Percentiles rank a stretch among this genome's conserved stretches.
phyloP scores from a whole-genome alignment of 2,888 invertebrate genomes.

The Pollenia amentaria region DNA sequence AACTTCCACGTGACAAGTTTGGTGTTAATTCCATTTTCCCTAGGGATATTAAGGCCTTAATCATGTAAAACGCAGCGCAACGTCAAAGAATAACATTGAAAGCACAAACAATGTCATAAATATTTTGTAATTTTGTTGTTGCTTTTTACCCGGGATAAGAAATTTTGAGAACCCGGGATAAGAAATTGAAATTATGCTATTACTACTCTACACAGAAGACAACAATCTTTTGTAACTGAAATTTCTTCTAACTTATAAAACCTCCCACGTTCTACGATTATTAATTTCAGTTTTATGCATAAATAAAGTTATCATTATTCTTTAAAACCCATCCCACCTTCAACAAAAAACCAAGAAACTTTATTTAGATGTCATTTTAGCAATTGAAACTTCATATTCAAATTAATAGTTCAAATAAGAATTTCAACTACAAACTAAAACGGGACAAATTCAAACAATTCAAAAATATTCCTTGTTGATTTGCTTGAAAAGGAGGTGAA shows the following conservation, averaged over 20 bases:
- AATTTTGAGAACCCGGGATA: too few relatives aligned
- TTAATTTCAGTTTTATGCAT: slow-evolving; percentile 17
- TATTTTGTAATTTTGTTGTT: too few relatives aligned
- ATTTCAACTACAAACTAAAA: slow-evolving; percentile 25
- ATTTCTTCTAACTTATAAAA: neutral
- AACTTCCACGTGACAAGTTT: too few relatives aligned
- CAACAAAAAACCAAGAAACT: slow-evolving; percentile 10
- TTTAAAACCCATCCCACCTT: neutral
- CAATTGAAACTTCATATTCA: slow-evolving; percentile 59
- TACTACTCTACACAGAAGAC: too few relatives aligned
- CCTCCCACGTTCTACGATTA: neutral
- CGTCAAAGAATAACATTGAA: too few relatives aligned
- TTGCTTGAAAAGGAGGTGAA: slow-evolving; percentile 15
- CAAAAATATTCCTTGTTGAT: slow-evolving; percentile 13
- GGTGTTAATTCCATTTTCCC: too few relatives aligned
- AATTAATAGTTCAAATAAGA: slow-evolving; percentile 59
- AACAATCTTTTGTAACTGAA: neutral
- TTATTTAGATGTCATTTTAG: slow-evolving; percentile 53
- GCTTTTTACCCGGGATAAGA: too few relatives aligned
- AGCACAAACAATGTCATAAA: too few relatives aligned
- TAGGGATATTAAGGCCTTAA: too few relatives aligned
- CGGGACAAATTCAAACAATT: neutral
- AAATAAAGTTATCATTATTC: slow-evolving; percentile 53
- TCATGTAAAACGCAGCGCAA: too few relatives aligned
- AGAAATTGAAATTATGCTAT: too few relatives aligned